A percentile compares a stretch with the other conserved stretches of the same genome.
These are phyloP conservation scores for Ecdyonurus torrentis DNA, from an alignment of 2,888 invertebrate species.

Conservation along the genomic window DNA sequence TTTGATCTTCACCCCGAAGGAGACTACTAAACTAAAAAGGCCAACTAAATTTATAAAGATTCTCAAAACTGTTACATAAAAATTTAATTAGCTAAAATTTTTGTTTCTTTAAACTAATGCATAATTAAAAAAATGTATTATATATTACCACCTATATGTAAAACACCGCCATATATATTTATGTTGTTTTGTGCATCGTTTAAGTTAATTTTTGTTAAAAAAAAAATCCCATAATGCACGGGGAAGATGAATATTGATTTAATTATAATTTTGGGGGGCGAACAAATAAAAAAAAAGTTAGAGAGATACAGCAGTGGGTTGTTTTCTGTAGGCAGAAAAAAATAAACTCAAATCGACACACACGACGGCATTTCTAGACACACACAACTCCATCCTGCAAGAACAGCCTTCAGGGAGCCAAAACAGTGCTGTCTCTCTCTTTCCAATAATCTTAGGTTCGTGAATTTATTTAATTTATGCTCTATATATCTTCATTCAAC, in stretches of 20 bases:
- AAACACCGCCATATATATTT: neutral
- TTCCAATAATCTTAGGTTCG: neutral
- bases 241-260: neutral
- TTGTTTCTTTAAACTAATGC: neutral
- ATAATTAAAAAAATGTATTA: neutral
- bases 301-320: neutral
- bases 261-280: neutral
- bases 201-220: neutral
- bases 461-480: neutral
- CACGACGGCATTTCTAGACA: conserved; percentile 3
- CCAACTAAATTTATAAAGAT: neutral
- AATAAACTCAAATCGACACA: neutral
- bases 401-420: conserved; percentile 1
- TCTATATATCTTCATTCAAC: neutral
- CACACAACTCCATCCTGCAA: neutral
- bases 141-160: conserved; percentile 1
- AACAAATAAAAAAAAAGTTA: neutral
- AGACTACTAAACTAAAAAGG: neutral
- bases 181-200: conserved; percentile 3
- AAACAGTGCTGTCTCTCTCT: neutral
- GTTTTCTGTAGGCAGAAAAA: neutral
- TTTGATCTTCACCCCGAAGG: conserved; percentile 78
- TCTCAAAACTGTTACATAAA: neutral
- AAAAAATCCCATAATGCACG: neutral
- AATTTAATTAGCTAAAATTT: neutral